These are phyloP conservation scores for Drosophila busckii DNA, from an alignment of 1,140 invertebrate genomes.

Conservation along the genomic window DNA sequence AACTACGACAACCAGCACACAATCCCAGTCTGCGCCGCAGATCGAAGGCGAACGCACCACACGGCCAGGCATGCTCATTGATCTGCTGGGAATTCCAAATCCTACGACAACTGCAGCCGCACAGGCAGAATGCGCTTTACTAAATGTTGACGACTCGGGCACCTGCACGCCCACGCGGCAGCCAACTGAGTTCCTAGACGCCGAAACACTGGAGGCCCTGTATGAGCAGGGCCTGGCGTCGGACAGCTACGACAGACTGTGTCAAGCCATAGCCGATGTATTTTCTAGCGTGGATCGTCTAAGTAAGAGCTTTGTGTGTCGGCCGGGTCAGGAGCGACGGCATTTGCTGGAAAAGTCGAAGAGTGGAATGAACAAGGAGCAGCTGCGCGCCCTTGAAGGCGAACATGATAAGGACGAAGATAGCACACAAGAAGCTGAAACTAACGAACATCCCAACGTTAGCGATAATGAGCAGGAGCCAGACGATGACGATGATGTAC, in stretches of 20 bases:
- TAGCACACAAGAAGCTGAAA: constrained; percentile 72
- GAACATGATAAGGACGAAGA: constrained; percentile 92
- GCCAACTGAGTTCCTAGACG: constrained; percentile 82
- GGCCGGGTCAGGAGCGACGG: constrained; percentile 70
- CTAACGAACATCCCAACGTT: not conserved
- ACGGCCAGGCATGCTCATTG: constrained; percentile 5
- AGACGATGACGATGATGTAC: constrained; percentile 41
- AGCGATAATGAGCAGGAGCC: constrained; percentile 38
- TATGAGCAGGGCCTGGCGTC: constrained; percentile 83
- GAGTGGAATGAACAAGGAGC: constrained; percentile 82
- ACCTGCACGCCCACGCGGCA: constrained; percentile 43
- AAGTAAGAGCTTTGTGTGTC: constrained; percentile 81
- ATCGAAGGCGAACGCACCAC: not conserved
- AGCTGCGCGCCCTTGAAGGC: constrained; percentile 84
- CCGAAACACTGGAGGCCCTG: constrained; percentile 83
- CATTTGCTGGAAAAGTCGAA: constrained; percentile 49
- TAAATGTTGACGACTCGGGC: constrained; percentile 24
- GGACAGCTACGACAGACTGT: constrained; percentile 83
- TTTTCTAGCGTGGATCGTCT: constrained; percentile 86
- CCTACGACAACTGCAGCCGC: not conserved
- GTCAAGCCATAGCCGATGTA: constrained; percentile 85
- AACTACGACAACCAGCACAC: constrained; percentile 55
- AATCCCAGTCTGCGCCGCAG: constrained; percentile 32
- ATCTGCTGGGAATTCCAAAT: constrained; percentile 8
- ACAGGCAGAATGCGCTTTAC: too few species aligned